Base-by-base conservation (phyloP, 1,140 invertebrate species). In the Leucophenga varia region DNA sequence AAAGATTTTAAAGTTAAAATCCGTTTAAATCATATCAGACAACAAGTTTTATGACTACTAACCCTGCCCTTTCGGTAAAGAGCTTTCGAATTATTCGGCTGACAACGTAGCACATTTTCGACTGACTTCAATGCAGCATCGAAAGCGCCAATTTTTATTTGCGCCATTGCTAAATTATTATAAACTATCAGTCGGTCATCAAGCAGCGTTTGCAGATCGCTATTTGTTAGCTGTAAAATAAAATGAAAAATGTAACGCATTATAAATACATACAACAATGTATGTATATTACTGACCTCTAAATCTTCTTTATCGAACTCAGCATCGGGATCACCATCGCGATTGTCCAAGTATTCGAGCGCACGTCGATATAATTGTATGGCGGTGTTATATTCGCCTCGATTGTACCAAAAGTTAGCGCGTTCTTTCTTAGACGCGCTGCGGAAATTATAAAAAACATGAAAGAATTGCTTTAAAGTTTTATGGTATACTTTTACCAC, bases 161-260 rank as follows among this genome's bases (percentile, higher is more conserved):
- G 91, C 17, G 91, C 88, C 43, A 89, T 88, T 5, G 91, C 90
- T 78, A 95, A 82, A 76, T 95, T 95, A 71, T 95, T 95, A 55
- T 89, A 87, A 1, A 91, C 88, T 61, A 89, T 87, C 5, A 93
- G 75, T 41, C 89, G 76, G 63, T 90, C 87, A 22, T 91, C 88
- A 13, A 93, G 60, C 18, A 95, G 69, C 25, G 65, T 65, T 56
- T 84, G 81, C 8, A 85, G 61, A 20, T 84, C 80, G 25, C 76
- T 68, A 61, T 84, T 80, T n/a, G 76, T 77, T n/a, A 76, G 48
- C 73, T 78, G n/a, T n/a, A 68, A 3, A 57, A 10, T 20, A 22
- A n/a, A n/a, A 14, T 14, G 32, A 42, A 47, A 31, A 5, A 22
- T 13, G 4, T 18, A 19, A 22, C 25, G 8, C 44, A 22, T 16